Conservation (phyloP, 2,888 invertebrate species). For the Watsonalla binaria region DNA sequence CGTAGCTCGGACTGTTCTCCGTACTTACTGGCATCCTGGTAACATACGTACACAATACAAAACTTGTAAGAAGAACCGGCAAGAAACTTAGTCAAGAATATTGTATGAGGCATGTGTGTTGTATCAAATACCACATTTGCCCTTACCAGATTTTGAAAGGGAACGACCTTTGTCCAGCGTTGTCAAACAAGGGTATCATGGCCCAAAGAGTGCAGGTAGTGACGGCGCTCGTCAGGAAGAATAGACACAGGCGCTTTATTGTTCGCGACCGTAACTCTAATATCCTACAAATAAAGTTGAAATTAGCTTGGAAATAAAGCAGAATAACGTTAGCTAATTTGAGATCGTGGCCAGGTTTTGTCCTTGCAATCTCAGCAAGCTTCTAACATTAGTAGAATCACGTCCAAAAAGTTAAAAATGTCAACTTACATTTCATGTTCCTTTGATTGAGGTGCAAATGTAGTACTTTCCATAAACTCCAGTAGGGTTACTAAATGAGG, state of each 20-base stretch:
- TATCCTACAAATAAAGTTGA: constrained; percentile 30
- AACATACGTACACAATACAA: too few relatives aligned
- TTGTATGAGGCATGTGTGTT: too few relatives aligned
- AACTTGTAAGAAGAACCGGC: too few relatives aligned
- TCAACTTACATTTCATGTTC: constrained; percentile 46
- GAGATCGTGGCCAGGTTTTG: too few relatives aligned
- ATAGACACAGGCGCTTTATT: constrained; percentile 45
- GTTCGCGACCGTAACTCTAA: constrained; percentile 33
- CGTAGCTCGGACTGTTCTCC: constrained; percentile 46
- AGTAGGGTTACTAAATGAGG: constrained; percentile 35
- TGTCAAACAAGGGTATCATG: constrained; percentile 54
- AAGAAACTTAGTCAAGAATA: too few relatives aligned
- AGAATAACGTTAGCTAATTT: too few relatives aligned
- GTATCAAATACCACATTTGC: neutral
- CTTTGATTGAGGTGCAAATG: constrained; percentile 38
- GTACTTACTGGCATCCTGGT: constrained; percentile 63
- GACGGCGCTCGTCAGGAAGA: constrained; percentile 49
- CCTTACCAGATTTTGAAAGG: constrained; percentile 66
- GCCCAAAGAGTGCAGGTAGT: constrained; percentile 59
- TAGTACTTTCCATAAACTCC: constrained; percentile 39
- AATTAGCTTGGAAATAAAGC: too few relatives aligned
- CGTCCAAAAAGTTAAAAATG: neutral
- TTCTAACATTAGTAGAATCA: neutral
- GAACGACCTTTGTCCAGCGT: constrained; percentile 41
- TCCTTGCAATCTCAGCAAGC: too few relatives aligned